Conservation (phyloP, 2,888 invertebrate species). For the Drosophila meridionalis region DNA sequence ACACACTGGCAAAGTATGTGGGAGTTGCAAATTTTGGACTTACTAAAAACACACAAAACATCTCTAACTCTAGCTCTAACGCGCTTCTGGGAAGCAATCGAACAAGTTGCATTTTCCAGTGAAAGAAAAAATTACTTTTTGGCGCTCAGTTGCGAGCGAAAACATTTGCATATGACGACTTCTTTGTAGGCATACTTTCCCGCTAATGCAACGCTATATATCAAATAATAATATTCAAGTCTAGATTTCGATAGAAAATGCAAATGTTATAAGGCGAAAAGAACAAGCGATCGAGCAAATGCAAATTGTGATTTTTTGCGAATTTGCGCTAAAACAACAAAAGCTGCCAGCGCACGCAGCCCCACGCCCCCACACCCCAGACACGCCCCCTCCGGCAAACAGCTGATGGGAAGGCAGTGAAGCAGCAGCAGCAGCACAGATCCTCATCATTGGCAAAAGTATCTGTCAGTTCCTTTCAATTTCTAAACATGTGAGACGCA, state of each 20-base stretch:
- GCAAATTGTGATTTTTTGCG: constrained; percentile 41
- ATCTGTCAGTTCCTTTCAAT: constrained; percentile 55
- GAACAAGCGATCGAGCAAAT: constrained; percentile 19
- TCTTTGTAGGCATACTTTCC: constrained; percentile 53
- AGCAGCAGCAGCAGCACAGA: constrained; percentile 10
- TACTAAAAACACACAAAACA: background rate
- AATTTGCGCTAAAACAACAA: constrained; percentile 49
- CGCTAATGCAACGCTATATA: constrained; percentile 65
- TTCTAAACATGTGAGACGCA: constrained; percentile 73
- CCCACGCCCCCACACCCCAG: background rate
- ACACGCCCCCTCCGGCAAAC: constrained; percentile 23
- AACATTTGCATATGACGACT: constrained; percentile 39
- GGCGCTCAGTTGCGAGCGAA: constrained; percentile 1
- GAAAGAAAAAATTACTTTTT: background rate
- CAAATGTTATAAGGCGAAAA: constrained; percentile 50
- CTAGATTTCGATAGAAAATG: constrained; percentile 34
- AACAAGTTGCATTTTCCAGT: background rate
- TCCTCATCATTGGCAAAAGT: constrained; percentile 39
- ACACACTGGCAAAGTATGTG: constrained; percentile 39
- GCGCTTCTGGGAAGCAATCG: background rate
- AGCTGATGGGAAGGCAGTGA: constrained; percentile 53
- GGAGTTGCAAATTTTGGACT: constrained; percentile 2
- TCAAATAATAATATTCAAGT: constrained; percentile 6
- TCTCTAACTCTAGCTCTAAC: background rate
- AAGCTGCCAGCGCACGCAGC: constrained; percentile 47